Evolutionary conservation across 2,113 vertebrate species (phyloP).

Genomic region (Oncorhynchus mykiss): DNA sequence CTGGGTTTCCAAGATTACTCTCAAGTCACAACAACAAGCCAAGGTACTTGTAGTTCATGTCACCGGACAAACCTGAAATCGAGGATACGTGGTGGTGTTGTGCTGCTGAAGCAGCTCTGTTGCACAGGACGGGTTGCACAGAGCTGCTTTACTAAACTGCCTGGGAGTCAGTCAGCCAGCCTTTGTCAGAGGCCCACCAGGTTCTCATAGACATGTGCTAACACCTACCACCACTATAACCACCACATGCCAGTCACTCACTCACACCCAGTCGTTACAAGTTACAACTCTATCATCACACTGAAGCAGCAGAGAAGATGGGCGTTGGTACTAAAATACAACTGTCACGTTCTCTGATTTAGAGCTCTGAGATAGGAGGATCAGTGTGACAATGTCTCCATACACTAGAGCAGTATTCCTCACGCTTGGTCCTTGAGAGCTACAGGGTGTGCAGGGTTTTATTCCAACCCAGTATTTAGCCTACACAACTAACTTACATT

Average conservation of each 20-base stretch:
- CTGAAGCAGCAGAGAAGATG: neutral
- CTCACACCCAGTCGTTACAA: neutral
- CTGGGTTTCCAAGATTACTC: neutral
- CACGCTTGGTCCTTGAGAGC: no score
- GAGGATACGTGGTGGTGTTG: neutral
- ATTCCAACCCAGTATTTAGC: no score
- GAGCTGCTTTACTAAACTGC: conserved; percentile 3
- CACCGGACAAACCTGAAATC: conserved; percentile 9
- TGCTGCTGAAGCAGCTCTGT: neutral
- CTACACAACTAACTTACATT: no score
- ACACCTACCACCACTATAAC: conserved; percentile 1
- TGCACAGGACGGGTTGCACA: conserved; percentile 16
- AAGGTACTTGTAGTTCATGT: conserved; percentile 11
- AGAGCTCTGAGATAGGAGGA: neutral
- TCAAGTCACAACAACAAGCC: neutral
- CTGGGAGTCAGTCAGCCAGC: conserved; percentile 17
- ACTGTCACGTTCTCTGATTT: conserved; percentile 6
- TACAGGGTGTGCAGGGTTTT: no score
- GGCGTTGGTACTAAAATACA: no score
- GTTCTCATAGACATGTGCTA: conserved; percentile 20
- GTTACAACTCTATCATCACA: neutral
- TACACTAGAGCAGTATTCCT: neutral
- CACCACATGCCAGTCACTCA: neutral
- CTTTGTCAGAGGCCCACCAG: conserved; percentile 10
- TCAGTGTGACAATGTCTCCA: neutral